phyloP scores from a whole-genome alignment of 2,797 vertebrate species.

The Hippocampus kuda region DNA sequence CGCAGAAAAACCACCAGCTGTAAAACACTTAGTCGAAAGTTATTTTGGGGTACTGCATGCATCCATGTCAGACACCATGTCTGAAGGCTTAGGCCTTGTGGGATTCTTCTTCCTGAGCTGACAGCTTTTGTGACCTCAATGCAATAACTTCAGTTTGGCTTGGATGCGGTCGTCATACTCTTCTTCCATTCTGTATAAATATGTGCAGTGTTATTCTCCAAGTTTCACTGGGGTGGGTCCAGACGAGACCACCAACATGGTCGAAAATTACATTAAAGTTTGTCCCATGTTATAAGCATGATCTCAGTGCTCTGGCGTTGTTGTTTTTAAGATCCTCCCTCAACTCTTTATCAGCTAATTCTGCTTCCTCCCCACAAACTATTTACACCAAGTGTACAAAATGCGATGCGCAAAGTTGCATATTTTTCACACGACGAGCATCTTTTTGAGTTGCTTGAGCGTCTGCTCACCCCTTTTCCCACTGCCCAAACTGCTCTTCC shows the following conservation, averaged over 20 bases:
- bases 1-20: slow-evolving; percentile 1
- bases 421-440: slow-evolving; percentile 11
- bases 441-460: slow-evolving; percentile 7
- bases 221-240: slow-evolving; percentile 24
- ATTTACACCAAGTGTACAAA: slow-evolving; percentile 14
- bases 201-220: slow-evolving; percentile 18
- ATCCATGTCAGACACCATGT: slow-evolving; percentile 14
- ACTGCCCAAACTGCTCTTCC: slow-evolving; percentile 21
- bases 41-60: slow-evolving; percentile 2
- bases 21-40: not conserved
- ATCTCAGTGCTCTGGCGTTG: slow-evolving; percentile 23
- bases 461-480: not conserved
- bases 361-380: not conserved
- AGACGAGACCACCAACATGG: slow-evolving; percentile 39
- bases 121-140: slow-evolving; percentile 19
- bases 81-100: slow-evolving; percentile 22
- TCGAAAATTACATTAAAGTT: slow-evolving; percentile 28
- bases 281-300: slow-evolving; percentile 30
- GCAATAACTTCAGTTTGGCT: slow-evolving; percentile 22
- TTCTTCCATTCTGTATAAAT: slow-evolving; percentile 24
- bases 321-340: slow-evolving; percentile 25
- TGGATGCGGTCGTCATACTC: slow-evolving; percentile 13
- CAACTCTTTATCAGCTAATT: slow-evolving; percentile 7
- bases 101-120: slow-evolving; percentile 4
- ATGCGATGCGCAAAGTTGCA: slow-evolving; percentile 20